These are phyloP conservation scores for Copidosoma floridanum DNA, from an alignment of 1,140 invertebrate genomes.

Conservation along the genomic window DNA sequence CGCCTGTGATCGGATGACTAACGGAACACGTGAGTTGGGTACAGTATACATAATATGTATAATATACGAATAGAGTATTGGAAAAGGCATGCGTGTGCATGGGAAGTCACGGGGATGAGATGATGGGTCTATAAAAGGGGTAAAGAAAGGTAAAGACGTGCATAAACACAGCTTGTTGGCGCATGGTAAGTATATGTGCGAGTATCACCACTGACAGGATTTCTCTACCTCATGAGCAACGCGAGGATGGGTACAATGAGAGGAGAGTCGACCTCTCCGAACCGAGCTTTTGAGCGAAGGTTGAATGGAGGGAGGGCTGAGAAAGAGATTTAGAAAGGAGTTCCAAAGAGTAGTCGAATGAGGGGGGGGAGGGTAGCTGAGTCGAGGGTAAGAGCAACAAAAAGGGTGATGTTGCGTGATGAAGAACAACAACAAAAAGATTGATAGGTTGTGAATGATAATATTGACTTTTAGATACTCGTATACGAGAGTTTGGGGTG, in stretches of 20 bases:
- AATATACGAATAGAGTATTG: not conserved
- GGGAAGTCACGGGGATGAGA: conserved; percentile 12
- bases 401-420: not conserved
- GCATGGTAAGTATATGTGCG: conserved; percentile 16
- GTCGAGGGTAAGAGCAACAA: not conserved
- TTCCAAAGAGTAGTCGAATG: no score
- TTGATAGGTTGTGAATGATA: not conserved
- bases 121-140: conserved; percentile 33
- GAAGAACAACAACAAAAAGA: not conserved
- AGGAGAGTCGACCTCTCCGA: not conserved
- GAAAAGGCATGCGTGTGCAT: not conserved
- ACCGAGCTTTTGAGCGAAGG: not conserved
- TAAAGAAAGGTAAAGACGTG: conserved; percentile 17
- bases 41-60: no score
- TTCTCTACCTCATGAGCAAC: no score
- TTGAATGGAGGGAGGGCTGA: not conserved
- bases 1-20: no score
- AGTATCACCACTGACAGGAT: conserved; percentile 25
- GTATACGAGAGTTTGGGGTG: no score
- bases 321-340: no score
- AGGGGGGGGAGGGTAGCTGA: no score
- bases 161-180: conserved; percentile 43
- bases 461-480: conserved; percentile 9
- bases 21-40: no score
- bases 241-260: no score